Evolutionary conservation across 2,888 invertebrate species (phyloP), one percentile per base, ranked within the genome.

Genomic region (Congeria kusceri): DNA sequence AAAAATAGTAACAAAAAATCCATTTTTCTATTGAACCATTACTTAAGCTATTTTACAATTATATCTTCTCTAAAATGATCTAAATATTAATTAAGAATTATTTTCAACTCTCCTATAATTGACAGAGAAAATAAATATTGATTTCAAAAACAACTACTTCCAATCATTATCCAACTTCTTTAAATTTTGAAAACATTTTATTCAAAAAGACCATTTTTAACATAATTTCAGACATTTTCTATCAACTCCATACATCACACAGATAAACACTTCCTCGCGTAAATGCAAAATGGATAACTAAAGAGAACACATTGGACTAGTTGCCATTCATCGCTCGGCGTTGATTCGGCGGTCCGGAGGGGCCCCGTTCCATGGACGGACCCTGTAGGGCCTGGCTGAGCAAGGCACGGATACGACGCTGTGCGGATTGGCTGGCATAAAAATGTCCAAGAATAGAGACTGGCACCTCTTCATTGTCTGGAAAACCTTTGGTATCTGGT

Each of bases 391-490:
- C 75, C 59, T 86, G 86, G n/a, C 57, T 77, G 77, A 91, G 87
- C 29, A 91, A 86, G 65, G 88, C 86, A 61, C 91, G 86, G 47
- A 91, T 89, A 39, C 91, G 85, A 58, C 90, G 82, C 76, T 89
- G 89, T 23, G 90, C 91, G 27, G 90, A 87, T 77, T 90, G 89
- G 73, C 86, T 88, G 71, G 93, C 90, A 77, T 91, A 90, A 74
- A 91, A 90, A 77, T 91, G 88, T 39, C 91, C 91, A 49, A 90
- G 88, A 28, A 92, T 89, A 44, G 90, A 87, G 46, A 92, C 91
- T 15, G 91, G 87, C 28, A 90, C 90, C 71, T 91, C 90, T 94
- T 98, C 98, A 27, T 85, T 85, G 86, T 95, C 92, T 25, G 86
- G 84, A 78, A 88, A 85, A 49, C 91, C 90, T 29, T 84, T 83